Evolutionary conservation across 2,113 vertebrate genomes (phyloP), one percentile per base, ranked within the genome.

Genomic region (Peromyscus leucopus): DNA sequence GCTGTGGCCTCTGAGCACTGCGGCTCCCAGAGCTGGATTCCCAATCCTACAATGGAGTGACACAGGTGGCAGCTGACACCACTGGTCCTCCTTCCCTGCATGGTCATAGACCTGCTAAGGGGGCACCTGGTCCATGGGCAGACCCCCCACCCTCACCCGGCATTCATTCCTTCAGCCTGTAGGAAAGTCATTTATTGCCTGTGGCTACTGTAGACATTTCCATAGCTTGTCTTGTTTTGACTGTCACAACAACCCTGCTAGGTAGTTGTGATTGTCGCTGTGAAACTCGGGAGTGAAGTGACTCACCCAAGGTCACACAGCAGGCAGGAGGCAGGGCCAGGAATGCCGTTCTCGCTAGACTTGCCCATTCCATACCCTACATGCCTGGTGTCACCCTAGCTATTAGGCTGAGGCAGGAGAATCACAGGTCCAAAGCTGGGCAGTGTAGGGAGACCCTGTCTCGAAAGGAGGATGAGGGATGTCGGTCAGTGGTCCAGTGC

Each of bases 281-380:
- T 51, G 88, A 88, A 42, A 71, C 48, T 39, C 55, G 33, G n/a
- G 71, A 61, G 78, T 36, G 79, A 92, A 88, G 39, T 79, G 84
- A 95, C 74, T 83, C 79, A 79, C 36, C 21, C 22, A 65, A n/a
- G 59, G 78, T 90, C 84, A 94, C 33, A n/a, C 1, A 86, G 92
- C 89, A 57, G 75, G 55, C 36, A 61, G 0, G 7, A 26, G 36
- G 74, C 69, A 33, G 69, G 67, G 59, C 74, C 89, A 61, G 88
- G 71, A 51, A 63, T 88, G 28, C 75, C 22, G 57, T 16, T 7
- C 79, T 76, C 11, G 48, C 2, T 7, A 69, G 15, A 21, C 11
- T 79, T 79, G 65, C 57, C 19, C 24, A 19, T 57, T 69, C 31
- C 7, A 7, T 72, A 72, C 26, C 42, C 36, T 51, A 67, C 63